phyloP scores from a whole-genome alignment of 2,113 vertebrate genomes.

The Euleptes europaea region DNA sequence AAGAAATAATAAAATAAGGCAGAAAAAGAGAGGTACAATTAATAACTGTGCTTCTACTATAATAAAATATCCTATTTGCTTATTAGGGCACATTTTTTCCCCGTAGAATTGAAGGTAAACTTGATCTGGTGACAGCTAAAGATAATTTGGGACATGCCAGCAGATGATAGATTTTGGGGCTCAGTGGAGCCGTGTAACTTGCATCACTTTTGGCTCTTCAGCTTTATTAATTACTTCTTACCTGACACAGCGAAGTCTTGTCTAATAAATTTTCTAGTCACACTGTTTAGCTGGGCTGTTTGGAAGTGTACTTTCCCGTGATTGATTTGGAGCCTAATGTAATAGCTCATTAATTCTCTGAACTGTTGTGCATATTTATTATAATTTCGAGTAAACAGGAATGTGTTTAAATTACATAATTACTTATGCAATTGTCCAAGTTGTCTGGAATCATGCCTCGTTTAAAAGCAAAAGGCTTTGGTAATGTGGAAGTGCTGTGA shows the following conservation, averaged over 20 bases:
- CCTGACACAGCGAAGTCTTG: conserved; percentile 23
- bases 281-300: conserved; percentile 40
- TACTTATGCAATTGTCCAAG: conserved; percentile 11
- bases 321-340: conserved; percentile 47
- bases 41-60: background rate
- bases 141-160: conserved; percentile 18
- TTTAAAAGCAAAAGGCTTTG: conserved; percentile 1
- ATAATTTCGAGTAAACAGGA: conserved; percentile 32
- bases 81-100: background rate
- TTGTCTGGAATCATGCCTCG: conserved; percentile 2
- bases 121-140: background rate
- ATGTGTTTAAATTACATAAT: conserved; percentile 36
- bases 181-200: conserved; percentile 5
- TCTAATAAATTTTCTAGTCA: conserved; percentile 61
- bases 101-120: background rate
- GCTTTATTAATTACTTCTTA: conserved; percentile 56
- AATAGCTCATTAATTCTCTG: conserved; percentile 35
- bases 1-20: background rate
- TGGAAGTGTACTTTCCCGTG: conserved; percentile 34
- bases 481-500: background rate
- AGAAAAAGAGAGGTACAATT: no score
- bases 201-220: conserved; percentile 42
- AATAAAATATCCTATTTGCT: conserved; percentile 21
- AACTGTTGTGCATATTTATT: conserved; percentile 45
- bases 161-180: conserved; percentile 25